Percentiles rank a stretch among this genome's conserved stretches.
Evolutionary conservation across 2,797 vertebrate species (phyloP).

Genomic region (Eulemur coronatus): DNA sequence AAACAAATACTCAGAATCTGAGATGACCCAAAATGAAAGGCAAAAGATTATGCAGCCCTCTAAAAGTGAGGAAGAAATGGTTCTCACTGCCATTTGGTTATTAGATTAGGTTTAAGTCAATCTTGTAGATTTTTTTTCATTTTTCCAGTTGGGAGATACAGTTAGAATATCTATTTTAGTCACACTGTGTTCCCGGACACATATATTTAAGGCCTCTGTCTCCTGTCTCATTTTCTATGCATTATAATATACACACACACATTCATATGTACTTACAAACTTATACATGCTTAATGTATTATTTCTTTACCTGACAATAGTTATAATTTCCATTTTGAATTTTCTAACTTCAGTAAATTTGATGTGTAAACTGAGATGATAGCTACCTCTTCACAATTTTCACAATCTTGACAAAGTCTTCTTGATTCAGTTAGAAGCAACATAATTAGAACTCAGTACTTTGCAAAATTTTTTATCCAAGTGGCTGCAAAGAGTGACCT

Average conservation of each 20-base stretch:
- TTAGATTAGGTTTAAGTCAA: not conserved
- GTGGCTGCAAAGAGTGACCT: not conserved
- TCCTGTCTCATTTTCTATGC: not conserved
- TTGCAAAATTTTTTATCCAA: not conserved
- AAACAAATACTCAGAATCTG: not conserved
- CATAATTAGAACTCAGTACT: not conserved
- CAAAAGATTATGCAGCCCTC: not conserved
- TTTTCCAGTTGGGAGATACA: not conserved
- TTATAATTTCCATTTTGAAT: not conserved
- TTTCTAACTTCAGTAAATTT: not conserved
- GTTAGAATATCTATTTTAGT: not conserved
- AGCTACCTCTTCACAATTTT: not conserved
- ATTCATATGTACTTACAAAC: not conserved
- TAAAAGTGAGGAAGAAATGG: not conserved
- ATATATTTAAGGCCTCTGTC: not conserved
- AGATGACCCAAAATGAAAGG: not conserved
- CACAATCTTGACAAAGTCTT: not conserved
- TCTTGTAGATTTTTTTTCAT: not conserved
- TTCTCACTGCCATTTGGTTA: not conserved
- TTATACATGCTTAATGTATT: not conserved
- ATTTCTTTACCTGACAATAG: not conserved
- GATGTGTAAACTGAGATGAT: not conserved
- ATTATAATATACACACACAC: not conserved
- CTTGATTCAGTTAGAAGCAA: not conserved
- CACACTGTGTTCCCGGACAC: not conserved